Evolutionary conservation across 2,888 invertebrate species (phyloP).

Genomic region (Corythucha ciliata): DNA sequence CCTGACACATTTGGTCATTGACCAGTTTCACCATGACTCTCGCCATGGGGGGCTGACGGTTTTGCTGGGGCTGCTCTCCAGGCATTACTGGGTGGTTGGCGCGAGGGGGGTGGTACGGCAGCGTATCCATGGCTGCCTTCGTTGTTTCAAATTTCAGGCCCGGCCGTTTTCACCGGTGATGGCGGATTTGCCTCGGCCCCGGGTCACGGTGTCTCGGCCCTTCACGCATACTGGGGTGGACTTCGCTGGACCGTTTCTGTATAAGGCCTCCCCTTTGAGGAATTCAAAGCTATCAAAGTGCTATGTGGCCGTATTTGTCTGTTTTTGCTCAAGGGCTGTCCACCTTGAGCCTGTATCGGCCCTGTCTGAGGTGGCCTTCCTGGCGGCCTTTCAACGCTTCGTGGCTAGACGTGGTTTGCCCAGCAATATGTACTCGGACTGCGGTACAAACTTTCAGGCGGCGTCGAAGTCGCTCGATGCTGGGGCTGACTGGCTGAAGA

Average conservation of each 20-base stretch:
- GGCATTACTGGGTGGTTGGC: background rate
- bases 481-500: no score
- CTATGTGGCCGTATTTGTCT: background rate
- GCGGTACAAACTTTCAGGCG: no score
- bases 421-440: no score
- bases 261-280: background rate
- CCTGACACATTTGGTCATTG: background rate
- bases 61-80: background rate
- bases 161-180: slow-evolving; percentile 2
- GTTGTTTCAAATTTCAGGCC: background rate
- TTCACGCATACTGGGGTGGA: slow-evolving; percentile 3
- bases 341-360: background rate
- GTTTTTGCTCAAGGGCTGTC: background rate
- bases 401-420: no score
- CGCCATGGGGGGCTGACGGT: slow-evolving; percentile 1
- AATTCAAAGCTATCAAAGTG: background rate
- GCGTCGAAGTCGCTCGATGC: no score
- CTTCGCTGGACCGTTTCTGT: slow-evolving; percentile 3
- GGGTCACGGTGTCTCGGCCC: background rate
- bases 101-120: slow-evolving; percentile 4
- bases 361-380: no score
- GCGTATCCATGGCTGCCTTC: background rate
- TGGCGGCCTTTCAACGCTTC: no score
- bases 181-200: background rate
- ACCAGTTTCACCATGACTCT: background rate